Base-by-base conservation (phyloP, 2,113 vertebrate species). In the Aleadryas rufinucha region DNA sequence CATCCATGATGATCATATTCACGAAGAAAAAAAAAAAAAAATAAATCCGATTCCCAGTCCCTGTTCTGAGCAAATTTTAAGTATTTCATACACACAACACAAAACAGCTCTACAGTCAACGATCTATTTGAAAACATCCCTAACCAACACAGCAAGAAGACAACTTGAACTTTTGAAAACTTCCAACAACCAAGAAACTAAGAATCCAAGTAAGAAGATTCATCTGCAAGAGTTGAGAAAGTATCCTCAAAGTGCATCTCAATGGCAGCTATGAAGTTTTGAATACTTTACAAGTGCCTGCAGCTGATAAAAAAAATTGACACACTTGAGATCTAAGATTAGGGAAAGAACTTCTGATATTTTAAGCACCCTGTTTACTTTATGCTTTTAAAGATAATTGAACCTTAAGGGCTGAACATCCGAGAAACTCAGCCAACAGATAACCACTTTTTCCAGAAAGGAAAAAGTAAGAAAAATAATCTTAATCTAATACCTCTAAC, bases 361-460 rank as follows among this genome's bases (percentile, higher is more conserved):
- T 97, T 96, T 87, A 96, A 94, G 82, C 71, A 93, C 66, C 6
- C 16, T 95, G 75, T 93, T 96, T 96, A 93, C 53, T 80, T 87
- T 86, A 60, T 84, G 52, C 72, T 81, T 85, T 91, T 74, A 88
- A 95, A 90, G 54, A 93, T 85, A 96, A 87, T 33, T 95, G 71
- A 93, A 84, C 49, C 42, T 94, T 89, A 85, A 95, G 84, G 42
- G 52, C 54, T 88, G 81, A 76, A 69, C 63, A 80, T 91, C 70
- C 1, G 4, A 94, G 54, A 89, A 87, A 65, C 37, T 27, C 20
- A 35, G 90, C 70, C 82, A 96, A 90, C 30, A 83, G 82, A 70
- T 80, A 95, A 87, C 61, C 22, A 53, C 41, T 60, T 85, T 56
- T 77, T 77, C 59, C 66, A 93, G 18, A 89, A 15, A 72, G 45